Evolutionary conservation across 1,140 invertebrate species (phyloP).

Genomic region (Bombus impatiens): DNA sequence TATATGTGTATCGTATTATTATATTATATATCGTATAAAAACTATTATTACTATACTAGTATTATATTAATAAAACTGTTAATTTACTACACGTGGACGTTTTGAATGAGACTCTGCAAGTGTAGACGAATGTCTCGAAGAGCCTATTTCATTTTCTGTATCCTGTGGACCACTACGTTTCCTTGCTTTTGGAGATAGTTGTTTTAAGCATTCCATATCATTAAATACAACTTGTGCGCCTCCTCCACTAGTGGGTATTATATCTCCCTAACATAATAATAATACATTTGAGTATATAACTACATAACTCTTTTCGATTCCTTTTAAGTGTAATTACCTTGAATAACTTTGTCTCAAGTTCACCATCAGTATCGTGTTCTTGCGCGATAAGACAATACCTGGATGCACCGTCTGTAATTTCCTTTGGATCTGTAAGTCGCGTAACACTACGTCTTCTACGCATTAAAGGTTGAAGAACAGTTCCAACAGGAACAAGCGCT

Average conservation of each 20-base stretch:
- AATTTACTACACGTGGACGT: conserved; percentile 71
- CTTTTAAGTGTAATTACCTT: conserved; percentile 85
- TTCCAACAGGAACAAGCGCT: conserved; percentile 88
- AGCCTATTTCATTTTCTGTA: conserved; percentile 50
- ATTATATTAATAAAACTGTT: conserved; percentile 15
- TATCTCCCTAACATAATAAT: conserved; percentile 88
- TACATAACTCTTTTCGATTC: neutral
- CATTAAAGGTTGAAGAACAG: conserved; percentile 93
- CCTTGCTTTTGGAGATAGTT: conserved; percentile 88
- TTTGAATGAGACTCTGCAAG: conserved; percentile 68
- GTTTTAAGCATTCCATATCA: conserved; percentile 95
- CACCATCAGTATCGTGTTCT: conserved; percentile 94
- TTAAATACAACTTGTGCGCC: conserved; percentile 97
- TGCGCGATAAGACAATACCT: conserved; percentile 97
- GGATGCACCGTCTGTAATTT: conserved; percentile 84
- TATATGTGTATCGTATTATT: too few species aligned
- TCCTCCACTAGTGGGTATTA: conserved; percentile 95
- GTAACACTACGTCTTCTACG: conserved; percentile 92
- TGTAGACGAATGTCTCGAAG: conserved; percentile 42
- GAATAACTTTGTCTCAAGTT: conserved; percentile 95
- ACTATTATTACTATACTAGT: too few species aligned
- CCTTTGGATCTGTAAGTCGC: conserved; percentile 87
- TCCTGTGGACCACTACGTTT: conserved; percentile 74
- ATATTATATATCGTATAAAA: too few species aligned
- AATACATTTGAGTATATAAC: conserved; percentile 34